Percentiles rank a stretch among this genome's conserved stretches.
phyloP scores from a whole-genome alignment of 2,113 vertebrate genomes.

The Eidolon helvum region DNA sequence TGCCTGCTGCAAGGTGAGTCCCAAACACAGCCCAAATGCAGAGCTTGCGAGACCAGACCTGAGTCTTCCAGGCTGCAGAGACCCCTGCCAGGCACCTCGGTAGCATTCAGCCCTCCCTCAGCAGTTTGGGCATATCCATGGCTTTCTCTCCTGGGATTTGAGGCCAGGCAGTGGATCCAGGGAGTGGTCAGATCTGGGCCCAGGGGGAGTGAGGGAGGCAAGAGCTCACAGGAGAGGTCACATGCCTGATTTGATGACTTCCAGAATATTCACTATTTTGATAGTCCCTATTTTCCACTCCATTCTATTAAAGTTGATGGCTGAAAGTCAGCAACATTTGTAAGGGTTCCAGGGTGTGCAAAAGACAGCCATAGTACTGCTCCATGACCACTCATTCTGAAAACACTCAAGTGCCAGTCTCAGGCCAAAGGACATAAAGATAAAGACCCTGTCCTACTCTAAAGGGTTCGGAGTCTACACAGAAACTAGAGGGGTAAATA shows the following conservation, averaged over 20 bases:
- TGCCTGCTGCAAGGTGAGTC: conserved; percentile 81
- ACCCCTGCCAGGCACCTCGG: rapidly evolving
- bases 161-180: too few relatives aligned
- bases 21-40: not conserved
- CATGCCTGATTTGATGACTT: not conserved
- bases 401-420: not conserved
- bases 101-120: rapidly evolving
- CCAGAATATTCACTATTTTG: not conserved
- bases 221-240: not conserved
- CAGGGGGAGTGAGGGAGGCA: rapidly evolving
- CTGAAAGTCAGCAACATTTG: not conserved
- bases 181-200: not conserved
- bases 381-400: not conserved
- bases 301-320: not conserved
- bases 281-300: not conserved
- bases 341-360: not conserved
- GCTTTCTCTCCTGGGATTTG: not conserved
- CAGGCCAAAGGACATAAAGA: not conserved
- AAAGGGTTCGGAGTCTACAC: not conserved
- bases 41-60: not conserved
- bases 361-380: not conserved
- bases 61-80: not conserved
- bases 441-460: not conserved
- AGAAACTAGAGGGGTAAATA: not conserved
- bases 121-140: rapidly evolving